Conservation (phyloP, 2,888 invertebrate species). For the Chrysina gloriosa region DNA sequence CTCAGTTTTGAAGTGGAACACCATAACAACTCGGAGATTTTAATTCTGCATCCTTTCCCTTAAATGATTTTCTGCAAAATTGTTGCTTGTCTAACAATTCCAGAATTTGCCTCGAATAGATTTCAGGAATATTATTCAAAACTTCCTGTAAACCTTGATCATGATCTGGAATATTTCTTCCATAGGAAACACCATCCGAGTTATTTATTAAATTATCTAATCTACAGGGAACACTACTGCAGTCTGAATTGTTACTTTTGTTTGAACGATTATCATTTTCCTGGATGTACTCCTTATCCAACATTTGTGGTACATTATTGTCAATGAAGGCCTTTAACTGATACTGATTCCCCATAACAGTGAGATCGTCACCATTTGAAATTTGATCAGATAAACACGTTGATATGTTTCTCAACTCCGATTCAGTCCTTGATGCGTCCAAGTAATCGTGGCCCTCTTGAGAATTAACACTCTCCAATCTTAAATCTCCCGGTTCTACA, state of each 20-base stretch:
- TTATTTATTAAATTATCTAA: neutral
- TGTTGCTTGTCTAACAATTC: conserved; percentile 55
- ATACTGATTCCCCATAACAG: conserved; percentile 16
- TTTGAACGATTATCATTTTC: neutral
- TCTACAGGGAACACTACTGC: neutral
- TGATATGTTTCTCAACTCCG: conserved; percentile 67
- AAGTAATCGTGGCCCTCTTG: neutral
- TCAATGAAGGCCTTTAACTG: conserved; percentile 42
- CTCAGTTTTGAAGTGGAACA: too few relatives aligned
- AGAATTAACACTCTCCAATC: neutral
- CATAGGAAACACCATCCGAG: neutral
- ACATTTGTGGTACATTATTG: conserved; percentile 42
- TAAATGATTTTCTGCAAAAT: conserved; percentile 44
- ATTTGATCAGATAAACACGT: conserved; percentile 24
- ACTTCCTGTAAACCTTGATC: conserved; percentile 39
- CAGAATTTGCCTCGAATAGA: conserved; percentile 57
- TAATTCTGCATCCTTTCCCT: neutral
- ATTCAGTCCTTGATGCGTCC: conserved; percentile 60
- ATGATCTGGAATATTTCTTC: neutral
- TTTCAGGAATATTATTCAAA: conserved; percentile 49
- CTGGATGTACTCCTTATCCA: neutral
- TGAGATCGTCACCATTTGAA: conserved; percentile 25
- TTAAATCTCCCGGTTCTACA: neutral
- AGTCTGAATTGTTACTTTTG: neutral
- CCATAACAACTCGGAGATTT: conserved; percentile 6